Base-by-base conservation (phyloP, 2,797 vertebrate genomes). In the Podargus strigoides region DNA sequence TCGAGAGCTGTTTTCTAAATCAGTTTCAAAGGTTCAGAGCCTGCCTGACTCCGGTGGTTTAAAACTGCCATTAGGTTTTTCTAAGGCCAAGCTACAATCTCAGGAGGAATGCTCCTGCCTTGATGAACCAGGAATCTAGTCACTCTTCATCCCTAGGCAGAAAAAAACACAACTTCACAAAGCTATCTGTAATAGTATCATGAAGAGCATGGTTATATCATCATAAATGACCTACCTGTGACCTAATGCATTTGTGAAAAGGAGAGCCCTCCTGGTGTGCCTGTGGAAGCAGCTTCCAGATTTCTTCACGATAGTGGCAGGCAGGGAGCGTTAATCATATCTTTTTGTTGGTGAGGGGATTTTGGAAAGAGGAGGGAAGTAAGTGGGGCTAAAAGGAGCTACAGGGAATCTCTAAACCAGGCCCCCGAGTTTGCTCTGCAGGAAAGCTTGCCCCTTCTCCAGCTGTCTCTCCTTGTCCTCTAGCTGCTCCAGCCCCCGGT, bases 401-500 rank as follows among this genome's bases (percentile, higher is more conserved):
- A 26, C 20, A 7, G 19, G 18, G 36, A 37, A 2, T 22, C 30
- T 41, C 95, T 99, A 99, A 93, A 99, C 98, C 89, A 99, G 97
- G 14, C 99, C 99, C 14, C 99, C 99, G 34, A 99, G 97, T 46
- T 98, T 94, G 96, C 97, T 99, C 90, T 53, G 98, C 77, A 99
- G 98, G 96, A 99, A 99, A 96, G 98, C 98, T 95, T 98, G 98
- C n/a, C 99, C 99, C 97, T 99, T 99, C 90, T 98, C 98, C 97
- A 99, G 96, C 26, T 99, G 99, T 85, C 98, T 98, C 89, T 99
- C 98, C 95, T 98, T 98, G 41, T 98, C 98, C 79, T 97, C 97
- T 2, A 95, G 96, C 79, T 79, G 77, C 10, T 97, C 97, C 96
- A 99, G 98, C 7, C 96, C 92, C 87, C 97, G 98, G 97, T 98